phyloP scores from a whole-genome alignment of 2,888 invertebrate species.

The Panopea generosa region DNA sequence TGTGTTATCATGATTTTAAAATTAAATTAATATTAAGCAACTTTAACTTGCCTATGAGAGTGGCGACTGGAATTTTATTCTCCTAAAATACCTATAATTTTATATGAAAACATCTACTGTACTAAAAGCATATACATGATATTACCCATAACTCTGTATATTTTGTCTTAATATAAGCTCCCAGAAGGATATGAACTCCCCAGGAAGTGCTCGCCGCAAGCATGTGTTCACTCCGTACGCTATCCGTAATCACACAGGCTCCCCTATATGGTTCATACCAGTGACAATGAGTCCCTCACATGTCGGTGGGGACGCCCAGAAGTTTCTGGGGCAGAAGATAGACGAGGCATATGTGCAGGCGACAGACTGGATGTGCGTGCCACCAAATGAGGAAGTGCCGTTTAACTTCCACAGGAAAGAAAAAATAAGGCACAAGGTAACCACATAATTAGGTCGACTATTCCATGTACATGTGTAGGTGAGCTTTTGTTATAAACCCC shows the following conservation, averaged over 20 bases:
- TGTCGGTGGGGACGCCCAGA: constrained; percentile 46
- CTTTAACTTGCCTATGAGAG: too few relatives aligned
- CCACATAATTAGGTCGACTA: too few relatives aligned
- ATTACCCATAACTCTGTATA: too few relatives aligned
- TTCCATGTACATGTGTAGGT: too few relatives aligned
- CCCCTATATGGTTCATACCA: constrained; percentile 93
- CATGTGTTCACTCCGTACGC: constrained; percentile 98
- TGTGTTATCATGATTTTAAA: too few relatives aligned
- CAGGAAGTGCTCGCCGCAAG: constrained; percentile 86
- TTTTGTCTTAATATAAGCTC: too few relatives aligned
- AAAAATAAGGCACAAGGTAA: constrained; percentile 85
- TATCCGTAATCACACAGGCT: constrained; percentile 96
- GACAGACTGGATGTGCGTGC: constrained; percentile 90
- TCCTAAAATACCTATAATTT: too few relatives aligned
- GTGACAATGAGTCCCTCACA: constrained; percentile 87
- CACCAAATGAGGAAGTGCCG: constrained; percentile 91
- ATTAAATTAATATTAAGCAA: too few relatives aligned
- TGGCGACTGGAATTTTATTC: too few relatives aligned
- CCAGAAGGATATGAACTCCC: constrained; percentile 29
- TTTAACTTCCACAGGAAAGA: constrained; percentile 94
- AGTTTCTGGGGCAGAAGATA: constrained; percentile 32
- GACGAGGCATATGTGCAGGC: constrained; percentile 72
- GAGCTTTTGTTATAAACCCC: too few relatives aligned
- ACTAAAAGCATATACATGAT: too few relatives aligned
- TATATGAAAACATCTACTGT: too few relatives aligned